Evolutionary conservation across 2,113 vertebrate genomes (phyloP), one percentile per base, ranked within the genome.

Genomic region (Brachionichthys hirsutus): DNA sequence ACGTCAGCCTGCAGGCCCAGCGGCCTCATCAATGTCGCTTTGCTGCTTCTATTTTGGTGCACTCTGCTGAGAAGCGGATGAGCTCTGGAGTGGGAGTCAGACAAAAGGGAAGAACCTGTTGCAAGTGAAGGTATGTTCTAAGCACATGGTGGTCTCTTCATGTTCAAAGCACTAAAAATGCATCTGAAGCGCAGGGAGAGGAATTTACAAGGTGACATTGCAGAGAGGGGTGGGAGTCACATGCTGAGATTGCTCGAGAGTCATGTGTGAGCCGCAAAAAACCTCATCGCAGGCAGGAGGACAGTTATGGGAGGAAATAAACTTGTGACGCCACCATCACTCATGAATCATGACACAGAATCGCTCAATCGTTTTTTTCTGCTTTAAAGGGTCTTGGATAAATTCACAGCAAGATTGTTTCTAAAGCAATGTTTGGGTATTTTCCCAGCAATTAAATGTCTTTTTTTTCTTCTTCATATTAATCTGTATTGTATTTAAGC

Each of bases 21-120:
- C 35, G 60, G 41, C 48, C 82, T 81, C 66, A 54, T 86, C 85
- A 86, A 70, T 79, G 85, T 86, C 87, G 67, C 80, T 80, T 47
- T 67, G 65, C 70, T 68, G 75, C 67, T 85, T 77, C 87, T 89
- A 89, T 88, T 89, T 75, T 78, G 72, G 87, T 80, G 79, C 15
- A 55, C 3, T 30, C 67, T 52, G 68, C 67, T 51, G 53, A 41
- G 67, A 62, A 77, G 78, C 66, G 78, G 63, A 47, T 63, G 63
- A 78, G 66, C 58, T 63, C 70, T 70, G 68, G 61, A 73, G 75
- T 83, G 75, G 62, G 52, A 75, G 67, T 36, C 14, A 19, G 24
- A 40, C 54, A 52, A 56, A 70, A 65, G 47, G 22, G 50, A 70
- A 63, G 62, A 78, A 83, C 78, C 83, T 85, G 84, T 78, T 81